Percentiles rank a stretch among this genome's conserved stretches.
These are phyloP conservation scores for Salpingus planirostris DNA, from an alignment of 2,888 invertebrate genomes.

Conservation along the genomic window DNA sequence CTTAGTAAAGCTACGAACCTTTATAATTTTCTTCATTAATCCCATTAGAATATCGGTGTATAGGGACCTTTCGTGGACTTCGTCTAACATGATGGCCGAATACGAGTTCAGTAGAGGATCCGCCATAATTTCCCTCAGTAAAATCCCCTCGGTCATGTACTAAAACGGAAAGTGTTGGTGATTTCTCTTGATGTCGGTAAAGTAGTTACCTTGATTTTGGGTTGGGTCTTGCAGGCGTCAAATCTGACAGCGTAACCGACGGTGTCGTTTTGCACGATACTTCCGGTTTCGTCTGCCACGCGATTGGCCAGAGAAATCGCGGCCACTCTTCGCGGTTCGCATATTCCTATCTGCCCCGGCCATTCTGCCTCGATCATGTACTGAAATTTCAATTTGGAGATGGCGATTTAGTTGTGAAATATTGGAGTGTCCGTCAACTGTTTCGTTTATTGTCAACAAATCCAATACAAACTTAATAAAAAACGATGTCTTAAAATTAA, in stretches of 20 bases:
- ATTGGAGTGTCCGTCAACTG: too few relatives aligned
- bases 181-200: too few relatives aligned
- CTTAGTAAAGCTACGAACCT: slow-evolving; percentile 42
- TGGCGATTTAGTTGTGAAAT: too few relatives aligned
- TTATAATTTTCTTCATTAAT: slow-evolving; percentile 82
- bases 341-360: slow-evolving; percentile 77
- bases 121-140: slow-evolving; percentile 88
- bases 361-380: slow-evolving; percentile 85
- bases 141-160: slow-evolving; percentile 95
- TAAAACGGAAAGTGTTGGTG: slow-evolving; percentile 34
- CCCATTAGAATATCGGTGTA: slow-evolving; percentile 93
- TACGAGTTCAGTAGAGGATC: slow-evolving; percentile 89
- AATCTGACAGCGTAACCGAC: slow-evolving; percentile 86
- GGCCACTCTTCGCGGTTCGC: slow-evolving; percentile 87
- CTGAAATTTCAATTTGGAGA: too few relatives aligned
- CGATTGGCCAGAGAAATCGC: slow-evolving; percentile 80
- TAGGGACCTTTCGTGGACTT: slow-evolving; percentile 90
- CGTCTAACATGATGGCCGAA: slow-evolving; percentile 81
- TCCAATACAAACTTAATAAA: too few relatives aligned
- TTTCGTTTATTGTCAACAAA: too few relatives aligned
- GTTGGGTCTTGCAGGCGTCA: slow-evolving; percentile 54
- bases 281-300: slow-evolving; percentile 81
- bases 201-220: slow-evolving; percentile 57
- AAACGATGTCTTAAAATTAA: too few relatives aligned
- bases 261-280: slow-evolving; percentile 57